Conservation (phyloP, 2,888 invertebrate genomes). For the Dorcus hopei region DNA sequence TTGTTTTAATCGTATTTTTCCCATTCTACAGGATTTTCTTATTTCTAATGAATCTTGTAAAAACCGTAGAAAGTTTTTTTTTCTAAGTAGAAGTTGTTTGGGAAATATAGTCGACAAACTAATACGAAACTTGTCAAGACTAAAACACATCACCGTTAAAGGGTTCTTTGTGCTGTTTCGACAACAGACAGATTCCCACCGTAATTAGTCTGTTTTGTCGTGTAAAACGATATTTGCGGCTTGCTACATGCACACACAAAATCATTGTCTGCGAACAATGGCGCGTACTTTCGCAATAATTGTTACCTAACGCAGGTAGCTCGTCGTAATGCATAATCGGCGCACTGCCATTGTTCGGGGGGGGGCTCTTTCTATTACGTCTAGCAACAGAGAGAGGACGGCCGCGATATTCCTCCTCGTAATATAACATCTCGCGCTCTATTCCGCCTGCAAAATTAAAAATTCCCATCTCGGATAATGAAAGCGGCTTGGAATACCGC, state of each 20-base stretch:
- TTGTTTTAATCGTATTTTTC: no score
- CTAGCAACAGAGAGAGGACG: background rate
- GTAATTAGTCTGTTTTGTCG: no score
- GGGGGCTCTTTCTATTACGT: background rate
- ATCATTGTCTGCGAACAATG: background rate
- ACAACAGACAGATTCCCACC: no score
- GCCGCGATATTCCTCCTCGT: background rate
- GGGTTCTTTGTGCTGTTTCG: no score
- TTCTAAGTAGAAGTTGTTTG: no score
- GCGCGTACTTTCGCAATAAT: background rate
- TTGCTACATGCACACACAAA: background rate
- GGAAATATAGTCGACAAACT: no score
- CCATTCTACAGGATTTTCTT: no score
- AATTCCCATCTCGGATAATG: constrained; percentile 27
- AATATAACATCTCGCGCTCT: constrained; percentile 26
- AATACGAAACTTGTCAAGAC: no score
- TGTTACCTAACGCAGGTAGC: constrained; percentile 1
- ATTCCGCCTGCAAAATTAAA: constrained; percentile 31
- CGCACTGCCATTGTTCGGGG: background rate
- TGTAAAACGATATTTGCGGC: background rate
- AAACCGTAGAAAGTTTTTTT: no score
- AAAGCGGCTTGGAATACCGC: constrained; percentile 10
- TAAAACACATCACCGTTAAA: no score
- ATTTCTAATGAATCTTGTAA: no score
- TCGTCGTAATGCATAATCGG: background rate